Conservation (phyloP, 2,797 vertebrate genomes). For the Protosalanx chinensis region DNA sequence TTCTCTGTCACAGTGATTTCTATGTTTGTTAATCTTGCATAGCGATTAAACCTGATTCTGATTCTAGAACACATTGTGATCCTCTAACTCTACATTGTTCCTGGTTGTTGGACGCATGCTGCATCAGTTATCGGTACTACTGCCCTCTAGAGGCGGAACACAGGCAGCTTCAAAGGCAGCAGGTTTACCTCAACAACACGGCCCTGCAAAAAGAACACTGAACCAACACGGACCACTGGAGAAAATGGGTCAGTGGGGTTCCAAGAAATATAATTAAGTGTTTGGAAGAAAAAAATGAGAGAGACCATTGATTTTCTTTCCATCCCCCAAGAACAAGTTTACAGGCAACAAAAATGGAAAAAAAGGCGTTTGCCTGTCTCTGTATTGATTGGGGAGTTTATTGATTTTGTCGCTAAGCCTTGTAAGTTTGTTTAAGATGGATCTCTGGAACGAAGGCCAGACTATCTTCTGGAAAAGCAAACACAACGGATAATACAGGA, state of each 20-base stretch:
- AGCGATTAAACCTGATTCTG: no score
- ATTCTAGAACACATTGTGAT: no score
- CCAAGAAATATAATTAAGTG: slow-evolving; percentile 58
- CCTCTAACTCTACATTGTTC: no score
- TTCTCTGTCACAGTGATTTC: no score
- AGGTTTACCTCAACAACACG: slow-evolving; percentile 25
- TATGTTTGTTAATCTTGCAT: no score
- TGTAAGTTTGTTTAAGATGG: slow-evolving; percentile 62
- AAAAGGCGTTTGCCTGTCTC: slow-evolving; percentile 45
- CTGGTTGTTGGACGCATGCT: background rate
- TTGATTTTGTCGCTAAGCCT: slow-evolving; percentile 60
- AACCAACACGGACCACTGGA: slow-evolving; percentile 23
- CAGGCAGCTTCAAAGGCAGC: background rate
- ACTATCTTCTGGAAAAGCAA: slow-evolving; percentile 50
- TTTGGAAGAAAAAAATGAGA: slow-evolving; percentile 47
- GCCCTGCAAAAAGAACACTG: slow-evolving; percentile 21
- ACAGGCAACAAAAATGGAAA: slow-evolving; percentile 25
- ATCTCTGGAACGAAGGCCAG: slow-evolving; percentile 44
- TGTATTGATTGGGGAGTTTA: slow-evolving; percentile 49
- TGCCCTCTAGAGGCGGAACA: slow-evolving; percentile 31
- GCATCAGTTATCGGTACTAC: slow-evolving; percentile 15
- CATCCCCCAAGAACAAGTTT: slow-evolving; percentile 47
- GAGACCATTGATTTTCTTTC: slow-evolving; percentile 54
- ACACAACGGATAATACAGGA: slow-evolving; percentile 42
- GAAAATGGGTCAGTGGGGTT: slow-evolving; percentile 45